A percentile compares a stretch with the other conserved stretches of the same genome.
Evolutionary conservation across 2,113 vertebrate genomes (phyloP).

Genomic region (Peromyscus leucopus): DNA sequence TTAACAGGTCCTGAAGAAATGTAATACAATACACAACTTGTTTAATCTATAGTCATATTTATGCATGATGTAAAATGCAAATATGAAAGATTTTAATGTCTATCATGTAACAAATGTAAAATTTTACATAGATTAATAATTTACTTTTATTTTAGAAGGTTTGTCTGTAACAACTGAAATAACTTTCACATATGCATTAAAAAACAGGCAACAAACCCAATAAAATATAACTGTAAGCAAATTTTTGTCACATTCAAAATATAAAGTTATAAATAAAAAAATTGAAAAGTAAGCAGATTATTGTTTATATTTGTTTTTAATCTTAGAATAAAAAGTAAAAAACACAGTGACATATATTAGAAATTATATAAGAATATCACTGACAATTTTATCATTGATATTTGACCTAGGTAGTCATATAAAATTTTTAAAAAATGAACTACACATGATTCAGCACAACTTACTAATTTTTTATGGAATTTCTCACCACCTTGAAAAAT

Average conservation of each 20-base stretch:
- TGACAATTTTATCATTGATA: slow-evolving; percentile 28
- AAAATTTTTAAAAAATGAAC: slow-evolving; percentile 45
- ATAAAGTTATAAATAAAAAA: slow-evolving; percentile 49
- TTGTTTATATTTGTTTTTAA: slow-evolving; percentile 48
- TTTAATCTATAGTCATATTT: background rate
- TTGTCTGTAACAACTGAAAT: slow-evolving; percentile 61
- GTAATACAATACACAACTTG: slow-evolving; percentile 39
- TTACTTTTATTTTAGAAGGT: slow-evolving; percentile 47
- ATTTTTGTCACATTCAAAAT: slow-evolving; percentile 29
- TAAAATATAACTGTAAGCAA: slow-evolving; percentile 45
- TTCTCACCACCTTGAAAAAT: slow-evolving; percentile 61
- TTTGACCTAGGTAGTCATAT: slow-evolving; percentile 18
- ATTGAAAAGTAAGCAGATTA: background rate
- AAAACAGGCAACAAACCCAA: slow-evolving; percentile 50
- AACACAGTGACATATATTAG: background rate
- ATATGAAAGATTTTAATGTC: slow-evolving; percentile 40
- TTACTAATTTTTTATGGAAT: slow-evolving; percentile 56
- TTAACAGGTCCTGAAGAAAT: slow-evolving; percentile 65
- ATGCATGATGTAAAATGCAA: slow-evolving; percentile 59
- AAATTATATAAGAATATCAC: slow-evolving; percentile 11
- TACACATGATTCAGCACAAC: slow-evolving; percentile 35
- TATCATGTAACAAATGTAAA: slow-evolving; percentile 48
- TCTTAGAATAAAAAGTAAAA: slow-evolving; percentile 18
- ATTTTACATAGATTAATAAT: slow-evolving; percentile 55
- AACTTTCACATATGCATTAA: slow-evolving; percentile 45